Base-by-base conservation (phyloP, 2,113 vertebrate genomes). In the Carassius carassius region DNA sequence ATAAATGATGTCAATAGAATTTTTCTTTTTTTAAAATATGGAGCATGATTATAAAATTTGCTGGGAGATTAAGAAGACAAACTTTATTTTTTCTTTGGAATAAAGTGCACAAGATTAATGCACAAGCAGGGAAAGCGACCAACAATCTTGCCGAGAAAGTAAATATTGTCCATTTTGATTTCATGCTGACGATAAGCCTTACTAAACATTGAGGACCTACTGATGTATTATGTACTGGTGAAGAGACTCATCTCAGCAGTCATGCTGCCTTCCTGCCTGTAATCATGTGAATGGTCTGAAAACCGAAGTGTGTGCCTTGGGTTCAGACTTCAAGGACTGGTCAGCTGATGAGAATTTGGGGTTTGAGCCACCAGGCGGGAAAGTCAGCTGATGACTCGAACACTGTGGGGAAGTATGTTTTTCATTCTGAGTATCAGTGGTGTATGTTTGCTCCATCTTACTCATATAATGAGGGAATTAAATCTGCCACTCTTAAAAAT, bases 301-400 rank as follows among this genome's bases (percentile, higher is more conserved):
- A 73, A 29, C 47, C 56, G 25, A 21, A 21, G 23, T 51, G 58
- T n/a, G 85, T 77, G 84, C 35, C 9, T 49, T 9, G 56, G 60
- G 83, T 70, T 82, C 60, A 83, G 75, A 19, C 13, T 79, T 56
- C 69, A 37, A 51, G 6, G 86, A 63, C 19, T 44, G 8, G 77
- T 86, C 86, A 89, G 81, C 81, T 84, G 86, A 78, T 35, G 35
- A 41, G 84, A 88, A 85, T 88, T 86, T 85, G 60, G 76, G 70
- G 32, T 25, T 9, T 51, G 78, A 85, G 65, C 83, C 81, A 88
- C 74, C 78, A 75, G 69, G 41, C 76, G 58, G 65, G 51, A 86
- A 47, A 47, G 65, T 77, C 83, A 88, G 85, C 87, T 84, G 86
- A 89, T 37, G 49, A 25, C 23, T 69, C 16, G 37, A 23, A 60